These are phyloP conservation scores for Nannospalax galili DNA, from an alignment of 2,113 vertebrate genomes.

Conservation along the genomic window DNA sequence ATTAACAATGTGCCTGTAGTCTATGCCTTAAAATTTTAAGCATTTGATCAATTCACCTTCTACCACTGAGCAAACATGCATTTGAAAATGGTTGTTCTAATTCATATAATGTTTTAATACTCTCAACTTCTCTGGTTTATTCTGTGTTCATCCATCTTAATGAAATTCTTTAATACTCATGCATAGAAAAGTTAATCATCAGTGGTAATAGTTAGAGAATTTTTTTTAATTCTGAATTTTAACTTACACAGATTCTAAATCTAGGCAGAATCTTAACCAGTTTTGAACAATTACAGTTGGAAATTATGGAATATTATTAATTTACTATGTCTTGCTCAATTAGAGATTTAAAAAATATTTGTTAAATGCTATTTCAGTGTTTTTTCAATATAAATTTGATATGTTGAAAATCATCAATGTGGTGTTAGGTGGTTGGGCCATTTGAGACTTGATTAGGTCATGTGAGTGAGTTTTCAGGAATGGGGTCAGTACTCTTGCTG, in stretches of 20 bases:
- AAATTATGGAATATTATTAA: not conserved
- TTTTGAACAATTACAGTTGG: not conserved
- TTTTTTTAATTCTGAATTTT: not conserved
- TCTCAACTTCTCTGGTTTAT: not conserved
- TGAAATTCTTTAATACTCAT: constrained; percentile 17
- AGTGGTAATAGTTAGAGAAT: not conserved
- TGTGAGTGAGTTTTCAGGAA: not conserved
- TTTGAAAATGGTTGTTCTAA: not conserved
- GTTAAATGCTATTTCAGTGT: not conserved
- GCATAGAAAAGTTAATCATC: not conserved
- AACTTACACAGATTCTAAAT: constrained; percentile 31
- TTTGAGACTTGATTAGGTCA: not conserved
- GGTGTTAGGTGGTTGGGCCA: not conserved
- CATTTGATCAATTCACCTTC: not conserved
- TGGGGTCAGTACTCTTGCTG: not conserved
- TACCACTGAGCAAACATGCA: not conserved
- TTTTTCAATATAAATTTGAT: not conserved
- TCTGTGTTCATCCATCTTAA: constrained; percentile 18
- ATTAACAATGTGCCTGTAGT: not conserved
- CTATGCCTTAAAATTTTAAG: not conserved
- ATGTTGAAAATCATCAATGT: not conserved
- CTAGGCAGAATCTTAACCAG: not conserved
- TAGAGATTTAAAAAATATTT: not conserved
- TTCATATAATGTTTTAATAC: not conserved
- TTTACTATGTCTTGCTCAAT: not conserved